These are phyloP conservation scores for Pachycephala philippinensis DNA, from an alignment of 2,113 vertebrate genomes.

Conservation along the genomic window DNA sequence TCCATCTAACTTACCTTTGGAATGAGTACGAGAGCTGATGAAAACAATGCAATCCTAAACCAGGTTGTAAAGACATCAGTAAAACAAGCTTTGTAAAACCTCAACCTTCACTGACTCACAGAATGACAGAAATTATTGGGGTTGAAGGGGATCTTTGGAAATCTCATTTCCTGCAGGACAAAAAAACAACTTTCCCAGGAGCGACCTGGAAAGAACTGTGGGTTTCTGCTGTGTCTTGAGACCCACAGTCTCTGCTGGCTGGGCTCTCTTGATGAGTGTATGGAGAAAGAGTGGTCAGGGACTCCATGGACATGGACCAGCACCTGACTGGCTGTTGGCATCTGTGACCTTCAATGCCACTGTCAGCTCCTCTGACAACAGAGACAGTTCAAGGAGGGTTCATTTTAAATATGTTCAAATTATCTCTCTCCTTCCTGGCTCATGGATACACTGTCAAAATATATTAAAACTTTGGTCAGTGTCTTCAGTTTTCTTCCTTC, in stretches of 20 bases:
- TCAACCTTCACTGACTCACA: background rate
- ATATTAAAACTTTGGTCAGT: background rate
- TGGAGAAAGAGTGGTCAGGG: background rate
- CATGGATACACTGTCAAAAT: background rate
- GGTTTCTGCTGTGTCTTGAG: background rate
- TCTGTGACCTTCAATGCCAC: fast-evolving
- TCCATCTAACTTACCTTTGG: background rate
- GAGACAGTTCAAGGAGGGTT: background rate
- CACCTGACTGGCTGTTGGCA: background rate
- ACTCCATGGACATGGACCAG: too few relatives aligned
- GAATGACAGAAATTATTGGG: background rate
- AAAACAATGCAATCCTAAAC: background rate
- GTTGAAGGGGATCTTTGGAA: background rate
- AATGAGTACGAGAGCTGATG: background rate
- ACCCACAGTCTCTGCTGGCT: background rate
- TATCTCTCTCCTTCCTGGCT: background rate
- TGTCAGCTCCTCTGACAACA: background rate
- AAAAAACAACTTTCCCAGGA: background rate
- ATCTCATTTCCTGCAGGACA: background rate
- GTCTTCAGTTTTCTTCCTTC: background rate
- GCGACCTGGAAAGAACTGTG: background rate
- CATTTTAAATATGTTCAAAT: background rate
- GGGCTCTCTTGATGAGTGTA: fast-evolving
- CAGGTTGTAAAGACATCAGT: background rate
- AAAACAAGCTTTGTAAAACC: background rate